Evolutionary conservation across 1,140 invertebrate species (phyloP).

Genomic region (Parapsyche elsis): DNA sequence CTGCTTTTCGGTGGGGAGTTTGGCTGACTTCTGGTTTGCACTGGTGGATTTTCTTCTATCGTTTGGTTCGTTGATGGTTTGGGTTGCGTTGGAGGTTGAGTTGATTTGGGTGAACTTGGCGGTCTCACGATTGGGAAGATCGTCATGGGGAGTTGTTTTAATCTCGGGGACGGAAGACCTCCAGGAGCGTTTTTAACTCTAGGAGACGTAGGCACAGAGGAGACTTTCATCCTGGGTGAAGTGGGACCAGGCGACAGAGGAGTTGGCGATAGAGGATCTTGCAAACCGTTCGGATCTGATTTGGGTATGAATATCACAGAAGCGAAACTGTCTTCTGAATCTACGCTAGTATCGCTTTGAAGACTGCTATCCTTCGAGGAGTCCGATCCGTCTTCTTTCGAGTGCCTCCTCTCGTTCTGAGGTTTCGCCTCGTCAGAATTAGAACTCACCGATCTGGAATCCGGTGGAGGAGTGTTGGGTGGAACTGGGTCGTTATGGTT

Average conservation of each 20-base stretch:
- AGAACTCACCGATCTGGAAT: slow-evolving; percentile 52
- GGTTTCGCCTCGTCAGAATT: slow-evolving; percentile 57
- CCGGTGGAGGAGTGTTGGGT: slow-evolving; percentile 53
- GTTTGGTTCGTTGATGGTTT: slow-evolving; percentile 65
- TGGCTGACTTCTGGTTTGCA: slow-evolving; percentile 65
- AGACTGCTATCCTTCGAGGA: slow-evolving; percentile 92
- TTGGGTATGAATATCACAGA: slow-evolving; percentile 89
- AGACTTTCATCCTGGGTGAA: slow-evolving; percentile 70
- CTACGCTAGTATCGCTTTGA: slow-evolving; percentile 92
- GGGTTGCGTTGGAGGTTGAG: slow-evolving; percentile 61
- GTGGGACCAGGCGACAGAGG: slow-evolving; percentile 71
- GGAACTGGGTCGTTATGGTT: slow-evolving; percentile 46
- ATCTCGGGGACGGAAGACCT: slow-evolving; percentile 71
- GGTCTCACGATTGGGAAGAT: slow-evolving; percentile 70
- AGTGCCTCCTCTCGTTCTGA: slow-evolving; percentile 71
- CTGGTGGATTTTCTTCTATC: slow-evolving; percentile 58
- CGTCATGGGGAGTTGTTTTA: slow-evolving; percentile 68
- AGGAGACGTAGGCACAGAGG: slow-evolving; percentile 80
- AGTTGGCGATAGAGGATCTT: slow-evolving; percentile 69
- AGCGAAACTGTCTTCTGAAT: slow-evolving; percentile 92
- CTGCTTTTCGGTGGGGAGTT: slow-evolving; percentile 59
- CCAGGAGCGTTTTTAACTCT: slow-evolving; percentile 71
- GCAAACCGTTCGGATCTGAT: slow-evolving; percentile 66
- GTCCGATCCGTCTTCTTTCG: slow-evolving; percentile 87
- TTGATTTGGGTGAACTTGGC: slow-evolving; percentile 69